phyloP scores from a whole-genome alignment of 2,888 invertebrate species.

The Escarpia spicata region DNA sequence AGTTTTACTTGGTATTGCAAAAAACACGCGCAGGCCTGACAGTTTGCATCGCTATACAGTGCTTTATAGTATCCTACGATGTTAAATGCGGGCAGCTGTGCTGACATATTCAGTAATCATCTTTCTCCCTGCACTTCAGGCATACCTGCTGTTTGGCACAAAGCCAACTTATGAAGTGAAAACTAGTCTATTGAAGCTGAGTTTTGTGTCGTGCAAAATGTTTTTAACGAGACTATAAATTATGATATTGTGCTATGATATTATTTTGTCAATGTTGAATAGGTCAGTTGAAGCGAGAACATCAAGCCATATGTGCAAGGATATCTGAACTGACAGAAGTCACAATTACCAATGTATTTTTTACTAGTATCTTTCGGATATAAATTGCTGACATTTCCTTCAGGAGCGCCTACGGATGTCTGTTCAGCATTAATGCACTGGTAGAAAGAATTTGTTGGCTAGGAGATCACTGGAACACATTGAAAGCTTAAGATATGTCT shows the following conservation, averaged over 20 bases:
- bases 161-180: not conserved
- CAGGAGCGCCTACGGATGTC: not conserved
- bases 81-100: not conserved
- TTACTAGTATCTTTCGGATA: not conserved
- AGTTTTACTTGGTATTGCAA: not conserved
- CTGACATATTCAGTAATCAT: not conserved
- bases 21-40: not conserved
- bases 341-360: not conserved
- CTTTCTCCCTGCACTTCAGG: not conserved
- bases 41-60: not conserved
- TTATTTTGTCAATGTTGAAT: not conserved
- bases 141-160: not conserved
- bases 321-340: not conserved
- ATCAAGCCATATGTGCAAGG: not conserved
- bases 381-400: slow-evolving; percentile 1
- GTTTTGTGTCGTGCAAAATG: not conserved
- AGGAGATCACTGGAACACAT: not conserved
- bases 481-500: not conserved
- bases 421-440: not conserved
- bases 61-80: not conserved
- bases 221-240: no score
- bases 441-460: not conserved
- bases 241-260: not conserved
- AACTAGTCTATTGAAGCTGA: not conserved
- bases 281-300: not conserved